Evolutionary conservation across 2,888 invertebrate genomes (phyloP).

Genomic region (Aporophyla nigra): DNA sequence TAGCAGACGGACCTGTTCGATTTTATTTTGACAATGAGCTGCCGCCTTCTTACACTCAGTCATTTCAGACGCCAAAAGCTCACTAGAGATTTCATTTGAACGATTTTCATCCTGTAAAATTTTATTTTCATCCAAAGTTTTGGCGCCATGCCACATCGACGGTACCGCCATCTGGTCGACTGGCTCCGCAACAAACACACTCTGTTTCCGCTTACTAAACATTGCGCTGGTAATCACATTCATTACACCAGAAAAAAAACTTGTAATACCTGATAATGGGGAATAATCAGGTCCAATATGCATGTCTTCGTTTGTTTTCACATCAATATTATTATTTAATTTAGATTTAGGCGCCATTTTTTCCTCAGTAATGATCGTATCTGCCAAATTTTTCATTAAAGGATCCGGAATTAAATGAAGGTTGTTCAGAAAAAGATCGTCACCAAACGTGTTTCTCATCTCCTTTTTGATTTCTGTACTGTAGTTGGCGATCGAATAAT

Average conservation of each 20-base stretch:
- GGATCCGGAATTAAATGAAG: slow-evolving; percentile 82
- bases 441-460: slow-evolving; percentile 76
- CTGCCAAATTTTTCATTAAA: slow-evolving; percentile 85
- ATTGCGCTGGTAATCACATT: slow-evolving; percentile 80
- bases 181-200: slow-evolving; percentile 77
- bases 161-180: slow-evolving; percentile 75
- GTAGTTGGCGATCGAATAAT: slow-evolving; percentile 79
- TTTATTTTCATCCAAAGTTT: slow-evolving; percentile 81
- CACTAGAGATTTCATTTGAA: slow-evolving; percentile 66
- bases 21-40: slow-evolving; percentile 81
- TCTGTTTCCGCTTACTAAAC: slow-evolving; percentile 78
- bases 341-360: slow-evolving; percentile 64
- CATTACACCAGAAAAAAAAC: slow-evolving; percentile 82
- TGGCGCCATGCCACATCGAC: slow-evolving; percentile 81
- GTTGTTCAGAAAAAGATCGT: slow-evolving; percentile 78
- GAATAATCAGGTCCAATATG: slow-evolving; percentile 60
- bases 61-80: slow-evolving; percentile 75
- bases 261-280: slow-evolving; percentile 78
- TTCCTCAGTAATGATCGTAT: slow-evolving; percentile 76
- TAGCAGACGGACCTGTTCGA: slow-evolving; percentile 78
- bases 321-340: slow-evolving; percentile 54
- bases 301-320: slow-evolving; percentile 52
- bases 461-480: slow-evolving; percentile 78
- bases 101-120: slow-evolving; percentile 69
- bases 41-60: slow-evolving; percentile 77